phyloP scores from a whole-genome alignment of 2,797 vertebrate species.

The Ctenopoma multispine region DNA sequence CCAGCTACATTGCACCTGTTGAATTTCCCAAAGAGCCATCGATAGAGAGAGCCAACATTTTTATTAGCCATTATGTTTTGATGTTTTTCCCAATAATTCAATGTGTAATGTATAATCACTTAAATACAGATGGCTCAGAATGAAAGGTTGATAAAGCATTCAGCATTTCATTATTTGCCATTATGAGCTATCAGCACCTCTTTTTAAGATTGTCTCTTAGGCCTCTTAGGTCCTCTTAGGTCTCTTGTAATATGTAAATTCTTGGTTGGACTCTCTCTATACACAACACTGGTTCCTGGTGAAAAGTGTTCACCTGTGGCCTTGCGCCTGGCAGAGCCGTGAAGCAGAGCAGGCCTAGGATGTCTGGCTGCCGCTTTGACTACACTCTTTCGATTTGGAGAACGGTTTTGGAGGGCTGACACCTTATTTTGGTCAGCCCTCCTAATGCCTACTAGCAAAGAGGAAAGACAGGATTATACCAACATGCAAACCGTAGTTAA shows the following conservation, averaged over 20 bases:
- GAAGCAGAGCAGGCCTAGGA: conserved; percentile 93
- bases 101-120: no score
- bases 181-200: background rate
- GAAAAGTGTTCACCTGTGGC: conserved; percentile 89
- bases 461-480: conserved; percentile 90
- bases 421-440: conserved; percentile 96
- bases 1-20: conserved; percentile 92
- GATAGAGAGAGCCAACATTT: conserved; percentile 69
- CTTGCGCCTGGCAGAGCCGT: conserved; percentile 95
- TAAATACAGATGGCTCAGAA: background rate
- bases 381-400: conserved; percentile 94
- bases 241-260: background rate
- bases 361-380: conserved; percentile 95
- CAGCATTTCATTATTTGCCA: no score
- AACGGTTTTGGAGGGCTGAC: conserved; percentile 93
- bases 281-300: conserved; percentile 55
- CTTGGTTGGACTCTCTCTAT: conserved; percentile 67
- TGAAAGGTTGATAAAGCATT: background rate
- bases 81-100: background rate
- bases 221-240: background rate
- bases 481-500: conserved; percentile 43
- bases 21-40: conserved; percentile 55
- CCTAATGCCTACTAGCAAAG: conserved; percentile 91
- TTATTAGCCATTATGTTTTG: background rate
- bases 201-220: background rate